Evolutionary conservation across 2,113 vertebrate genomes (phyloP), one percentile per base, ranked within the genome.

Genomic region (Dascyllus trimaculatus): DNA sequence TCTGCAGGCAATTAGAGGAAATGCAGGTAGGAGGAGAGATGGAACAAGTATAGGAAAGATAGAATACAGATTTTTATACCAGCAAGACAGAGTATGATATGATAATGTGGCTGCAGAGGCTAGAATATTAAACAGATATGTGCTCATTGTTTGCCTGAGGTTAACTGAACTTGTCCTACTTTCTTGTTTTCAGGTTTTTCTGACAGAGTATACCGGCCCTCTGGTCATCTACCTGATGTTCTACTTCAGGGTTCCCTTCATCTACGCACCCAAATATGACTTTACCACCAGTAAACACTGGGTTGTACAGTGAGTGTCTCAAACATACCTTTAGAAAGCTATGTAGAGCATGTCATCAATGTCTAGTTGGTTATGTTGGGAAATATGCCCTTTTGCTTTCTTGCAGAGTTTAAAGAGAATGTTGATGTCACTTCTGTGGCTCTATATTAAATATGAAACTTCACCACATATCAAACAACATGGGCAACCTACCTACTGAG

Each of bases 241-340:
- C 88, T 98, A 98, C 90, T 97, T 97, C 92, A 94, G 96, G 9
- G 96, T 97, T 38, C 97, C 96, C 25, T 96, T 98, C 88, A 96
- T 98, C 89, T 98, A 98, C 1, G 94, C 95, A 1, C 89, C 93
- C 54, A 96, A 96, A 92, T 95, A 97, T 0, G 96, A 97, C 93
- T 97, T 97, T 80, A 96, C 96, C 58, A 96, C 97, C 82, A 98
- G 97, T 88, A 95, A 96, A 89, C 96, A 98, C 89, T 94, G 96
- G 32, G 97, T 98, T 6, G 97, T 98, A 35, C 96, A 97, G 96
- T 97, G 78, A 96, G 96, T 95, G 66, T 74, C 64, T 26, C 49
- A 13, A 46, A 40, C 43, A 56, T 54, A 38, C 21, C 21, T 14
- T 56, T n/a, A 22, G 15, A 14, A 21, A 25, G n/a, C 43, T 19